These are phyloP conservation scores for Eurytoma adleriae DNA, from an alignment of 2,888 invertebrate genomes.

Conservation along the genomic window DNA sequence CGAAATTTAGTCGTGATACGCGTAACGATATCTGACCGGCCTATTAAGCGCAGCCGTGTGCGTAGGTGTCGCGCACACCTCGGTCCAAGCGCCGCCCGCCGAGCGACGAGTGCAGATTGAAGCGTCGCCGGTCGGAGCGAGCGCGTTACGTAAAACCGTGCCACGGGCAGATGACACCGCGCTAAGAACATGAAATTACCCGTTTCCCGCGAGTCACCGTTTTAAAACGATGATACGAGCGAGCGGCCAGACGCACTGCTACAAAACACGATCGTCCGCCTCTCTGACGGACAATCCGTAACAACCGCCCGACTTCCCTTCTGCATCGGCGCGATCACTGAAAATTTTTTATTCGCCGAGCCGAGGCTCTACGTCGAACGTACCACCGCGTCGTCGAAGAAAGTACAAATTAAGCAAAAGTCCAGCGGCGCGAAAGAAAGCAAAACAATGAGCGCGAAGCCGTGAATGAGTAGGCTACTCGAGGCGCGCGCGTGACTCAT, in stretches of 20 bases:
- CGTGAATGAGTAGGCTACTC: constrained; percentile 35
- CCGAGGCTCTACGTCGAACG: too few relatives aligned
- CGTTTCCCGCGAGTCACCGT: constrained; percentile 64
- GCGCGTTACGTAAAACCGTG: constrained; percentile 67
- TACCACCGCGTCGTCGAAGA: not conserved
- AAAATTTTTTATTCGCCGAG: too few relatives aligned
- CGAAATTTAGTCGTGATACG: constrained; percentile 16
- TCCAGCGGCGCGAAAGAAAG: not conserved
- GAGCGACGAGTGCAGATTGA: constrained; percentile 19
- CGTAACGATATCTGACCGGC: constrained; percentile 18
- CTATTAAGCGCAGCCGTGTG: not conserved
- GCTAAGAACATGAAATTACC: constrained; percentile 69
- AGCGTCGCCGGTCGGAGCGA: constrained; percentile 9
- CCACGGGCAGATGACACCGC: constrained; percentile 67
- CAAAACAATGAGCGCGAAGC: constrained; percentile 19
- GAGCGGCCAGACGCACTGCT: not conserved
- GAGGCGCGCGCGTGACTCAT: constrained; percentile 28
- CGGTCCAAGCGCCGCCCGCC: constrained; percentile 20
- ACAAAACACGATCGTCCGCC: constrained; percentile 12
- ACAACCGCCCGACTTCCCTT: too few relatives aligned
- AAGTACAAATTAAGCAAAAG: constrained; percentile 27
- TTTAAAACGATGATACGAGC: constrained; percentile 48
- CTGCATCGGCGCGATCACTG: too few relatives aligned
- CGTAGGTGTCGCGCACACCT: constrained; percentile 13
- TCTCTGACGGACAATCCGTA: not conserved